These are phyloP conservation scores for Stegana nigrithorax DNA, from an alignment of 2,888 invertebrate genomes.

Conservation along the genomic window DNA sequence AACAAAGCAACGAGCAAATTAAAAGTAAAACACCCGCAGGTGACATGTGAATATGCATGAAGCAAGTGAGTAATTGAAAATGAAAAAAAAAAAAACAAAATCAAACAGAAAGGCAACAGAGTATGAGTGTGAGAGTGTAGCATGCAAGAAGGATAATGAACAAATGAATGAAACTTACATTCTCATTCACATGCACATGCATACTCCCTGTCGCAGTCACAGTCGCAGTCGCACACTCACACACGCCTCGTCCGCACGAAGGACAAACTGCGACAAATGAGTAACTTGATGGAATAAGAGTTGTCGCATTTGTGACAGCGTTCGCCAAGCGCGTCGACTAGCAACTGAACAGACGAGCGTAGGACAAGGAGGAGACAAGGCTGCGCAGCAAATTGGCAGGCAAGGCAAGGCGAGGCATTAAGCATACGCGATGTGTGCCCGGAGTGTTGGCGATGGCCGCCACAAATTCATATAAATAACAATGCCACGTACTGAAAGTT, in stretches of 20 bases:
- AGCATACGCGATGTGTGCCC: neutral
- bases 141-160: constrained; percentile 16
- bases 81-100: constrained; percentile 39
- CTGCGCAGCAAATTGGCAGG: constrained; percentile 18
- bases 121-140: too few species aligned
- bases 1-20: constrained; percentile 40
- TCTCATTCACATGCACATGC: too few species aligned
- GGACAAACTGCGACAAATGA: too few species aligned
- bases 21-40: constrained; percentile 49
- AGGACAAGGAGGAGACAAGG: neutral
- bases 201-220: neutral
- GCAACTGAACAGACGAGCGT: neutral
- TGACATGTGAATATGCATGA: constrained; percentile 24
- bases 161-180: constrained; percentile 1
- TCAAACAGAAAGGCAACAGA: too few species aligned
- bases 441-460: neutral
- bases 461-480: too few species aligned
- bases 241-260: too few species aligned
- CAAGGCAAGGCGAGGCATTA: constrained; percentile 8
- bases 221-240: constrained; percentile 12
- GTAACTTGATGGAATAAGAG: too few species aligned
- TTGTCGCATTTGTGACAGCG: too few species aligned
- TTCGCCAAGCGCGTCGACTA: too few species aligned
- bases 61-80: constrained; percentile 46
- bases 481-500: neutral